Percentiles rank a stretch among this genome's conserved stretches.
phyloP scores from a whole-genome alignment of 2,797 vertebrate genomes.

The Hapalemur alaotrensis region DNA sequence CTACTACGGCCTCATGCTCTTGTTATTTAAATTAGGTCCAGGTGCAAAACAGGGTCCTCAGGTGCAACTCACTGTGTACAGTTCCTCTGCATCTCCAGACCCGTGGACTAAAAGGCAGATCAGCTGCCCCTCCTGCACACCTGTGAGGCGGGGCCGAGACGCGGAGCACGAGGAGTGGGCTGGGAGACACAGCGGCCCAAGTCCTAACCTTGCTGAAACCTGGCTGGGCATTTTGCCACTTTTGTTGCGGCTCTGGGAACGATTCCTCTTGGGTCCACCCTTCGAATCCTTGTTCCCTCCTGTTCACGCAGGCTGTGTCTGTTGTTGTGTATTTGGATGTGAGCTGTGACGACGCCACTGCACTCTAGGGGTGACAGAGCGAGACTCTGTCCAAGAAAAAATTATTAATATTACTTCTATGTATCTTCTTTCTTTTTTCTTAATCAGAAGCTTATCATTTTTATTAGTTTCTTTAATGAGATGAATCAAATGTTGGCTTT shows the following conservation, averaged over 20 bases:
- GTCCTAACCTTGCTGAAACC: not conserved
- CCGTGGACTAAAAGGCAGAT: not conserved
- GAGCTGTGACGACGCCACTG: too few relatives aligned
- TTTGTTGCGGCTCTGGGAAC: not conserved
- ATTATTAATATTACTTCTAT: too few relatives aligned
- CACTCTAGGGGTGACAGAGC: too few relatives aligned
- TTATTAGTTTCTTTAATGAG: too few relatives aligned
- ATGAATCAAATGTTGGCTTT: too few relatives aligned
- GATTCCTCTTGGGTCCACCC: not conserved
- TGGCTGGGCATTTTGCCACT: not conserved
- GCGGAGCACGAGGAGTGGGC: not conserved
- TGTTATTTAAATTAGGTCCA: not conserved
- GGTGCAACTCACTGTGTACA: not conserved
- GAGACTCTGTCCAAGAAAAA: too few relatives aligned
- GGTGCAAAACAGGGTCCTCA: not conserved
- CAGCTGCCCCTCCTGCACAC: not conserved
- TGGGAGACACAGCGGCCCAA: not conserved
- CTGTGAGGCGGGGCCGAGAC: too few relatives aligned
- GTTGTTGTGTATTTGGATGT: not conserved
- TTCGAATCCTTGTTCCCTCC: not conserved
- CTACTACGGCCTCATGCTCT: not conserved
- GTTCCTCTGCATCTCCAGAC: not conserved
- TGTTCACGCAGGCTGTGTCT: not conserved
- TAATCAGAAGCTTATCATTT: too few relatives aligned
- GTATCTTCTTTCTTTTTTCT: too few relatives aligned